Evolutionary conservation across 2,797 vertebrate genomes (phyloP), one percentile per base, ranked within the genome.

Genomic region (Peromyscus melanophrys): DNA sequence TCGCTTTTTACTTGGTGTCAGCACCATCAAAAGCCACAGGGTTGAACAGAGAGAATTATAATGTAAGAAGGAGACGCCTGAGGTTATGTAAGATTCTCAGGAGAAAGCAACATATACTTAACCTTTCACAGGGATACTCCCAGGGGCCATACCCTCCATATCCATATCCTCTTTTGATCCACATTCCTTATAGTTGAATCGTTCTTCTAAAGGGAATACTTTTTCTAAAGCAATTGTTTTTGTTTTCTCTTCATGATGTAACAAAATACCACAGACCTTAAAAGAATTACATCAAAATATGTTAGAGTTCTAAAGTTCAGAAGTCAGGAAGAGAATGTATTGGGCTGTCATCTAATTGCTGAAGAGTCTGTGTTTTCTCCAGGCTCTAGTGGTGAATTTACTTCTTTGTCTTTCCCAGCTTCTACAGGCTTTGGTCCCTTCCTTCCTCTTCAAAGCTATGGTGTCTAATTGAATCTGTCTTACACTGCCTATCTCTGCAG

Each of bases 241-340:
- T 40, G 4, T 81, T 94, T 95, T 90, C 14, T 57, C 55, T 81
- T 77, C 27, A n/a, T 19, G 0, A 61, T 90, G 0, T 40, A 96
- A 59, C 21, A 90, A 88, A 9, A 40, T 43, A 75, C 77, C 75
- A 57, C 46, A 88, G 90, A 67, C 1, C 25, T 49, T 6, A 59
- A 87, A 84, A 31, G 4, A 82, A 52, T 83, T 46, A 11, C 6
- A 11, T 52, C 23, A 34, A 82, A 77, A 75, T 82, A 77, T 55
- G 94, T 69, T 73, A 77, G 5, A 71, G 34, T 89, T 97, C 16
- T 84, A 40, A 92, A 77, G n/a, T 23, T 86, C 21, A 49, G 49
- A 90, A 73, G 8, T 88, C n/a, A 86, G 14, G 10, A 90, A 40
- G 77, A 81, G 46, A 80, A 84, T 76, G 81, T 25, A 59, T 3